Conservation (phyloP, 2,888 invertebrate species). For the Bruchidius siliquastri region DNA sequence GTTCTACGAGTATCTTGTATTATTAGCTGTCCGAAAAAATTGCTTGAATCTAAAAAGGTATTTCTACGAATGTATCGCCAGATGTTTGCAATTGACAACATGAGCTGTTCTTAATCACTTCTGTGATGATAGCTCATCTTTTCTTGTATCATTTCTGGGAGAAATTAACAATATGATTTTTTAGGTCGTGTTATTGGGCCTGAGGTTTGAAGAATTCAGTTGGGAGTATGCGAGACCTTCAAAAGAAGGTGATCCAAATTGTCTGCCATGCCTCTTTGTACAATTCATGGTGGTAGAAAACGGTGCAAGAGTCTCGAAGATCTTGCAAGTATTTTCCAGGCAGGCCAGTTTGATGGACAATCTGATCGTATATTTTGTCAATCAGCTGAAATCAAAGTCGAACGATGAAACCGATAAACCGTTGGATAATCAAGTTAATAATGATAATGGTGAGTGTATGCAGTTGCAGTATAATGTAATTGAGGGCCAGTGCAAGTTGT, state of each 20-base stretch:
- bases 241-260: constrained; percentile 77
- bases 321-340: constrained; percentile 63
- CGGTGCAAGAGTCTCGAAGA: constrained; percentile 72
- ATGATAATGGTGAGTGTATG: constrained; percentile 37
- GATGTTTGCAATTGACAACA: too few species aligned
- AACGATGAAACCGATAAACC: constrained; percentile 48
- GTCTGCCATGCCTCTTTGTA: constrained; percentile 86
- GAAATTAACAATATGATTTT: too few species aligned
- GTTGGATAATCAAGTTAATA: constrained; percentile 32
- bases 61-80: too few species aligned
- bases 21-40: too few species aligned
- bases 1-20: too few species aligned
- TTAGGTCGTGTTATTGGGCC: constrained; percentile 76
- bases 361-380: constrained; percentile 76
- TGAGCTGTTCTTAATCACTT: too few species aligned
- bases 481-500: too few species aligned
- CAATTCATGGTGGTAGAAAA: constrained; percentile 82
- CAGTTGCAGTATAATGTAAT: neutral
- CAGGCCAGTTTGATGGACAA: constrained; percentile 81
- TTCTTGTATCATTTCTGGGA: too few species aligned
- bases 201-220: constrained; percentile 83
- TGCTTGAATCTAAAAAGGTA: too few species aligned
- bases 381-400: constrained; percentile 58
- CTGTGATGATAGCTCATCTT: too few species aligned
- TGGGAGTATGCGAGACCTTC: constrained; percentile 91